Evolutionary conservation across 2,888 invertebrate species (phyloP), one percentile per base, ranked within the genome.

Genomic region (Itoplectis maculator): DNA sequence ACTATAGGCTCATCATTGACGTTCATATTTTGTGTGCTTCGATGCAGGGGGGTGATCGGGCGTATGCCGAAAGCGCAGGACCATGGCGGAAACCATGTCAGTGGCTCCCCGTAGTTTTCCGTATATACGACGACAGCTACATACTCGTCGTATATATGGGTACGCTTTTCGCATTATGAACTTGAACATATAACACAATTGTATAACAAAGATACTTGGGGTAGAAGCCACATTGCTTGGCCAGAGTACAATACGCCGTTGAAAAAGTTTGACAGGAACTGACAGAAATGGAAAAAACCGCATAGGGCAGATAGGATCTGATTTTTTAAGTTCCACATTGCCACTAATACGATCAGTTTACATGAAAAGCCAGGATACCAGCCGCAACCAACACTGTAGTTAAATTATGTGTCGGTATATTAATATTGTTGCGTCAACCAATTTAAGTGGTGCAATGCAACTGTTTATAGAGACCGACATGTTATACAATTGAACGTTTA

Each of bases 11-110:
- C 74, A 65, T 82, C 82, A 82, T 82, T 47, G 78, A 65, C 54
- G 79, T 73, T 82, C 76, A 76, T 82, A 79, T 82, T 79, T 79
- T 54, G 45, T 70, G 75, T 51, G 72, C 82, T 72, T 79, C 76
- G 66, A 68, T 45, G 51, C 49, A 61, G 68, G 18, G 77, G 80
- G 78, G 83, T 51, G 73, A 66, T 72, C 45, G 40, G 15, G 49
- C 68, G 84, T 79, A 80, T 72, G 63, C 42, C 65, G 29, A 78
- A 80, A 83, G 70, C 79, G 54, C 47, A 80, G 78, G 63, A 59
- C 69, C 45, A 40, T 42, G 18, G 40, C 20, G 47, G 59, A 65
- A 61, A 72, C 77, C 63, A 61, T 59, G 61, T 42, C 70, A 75
- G 66, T 51, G 54, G 54, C 63, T 45, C 77, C 69, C 73, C 59